A percentile compares a stretch with the other conserved stretches of the same genome.
Evolutionary conservation across 1,140 invertebrate species (phyloP).

Genomic region (Oncopeltus fasciatus): DNA sequence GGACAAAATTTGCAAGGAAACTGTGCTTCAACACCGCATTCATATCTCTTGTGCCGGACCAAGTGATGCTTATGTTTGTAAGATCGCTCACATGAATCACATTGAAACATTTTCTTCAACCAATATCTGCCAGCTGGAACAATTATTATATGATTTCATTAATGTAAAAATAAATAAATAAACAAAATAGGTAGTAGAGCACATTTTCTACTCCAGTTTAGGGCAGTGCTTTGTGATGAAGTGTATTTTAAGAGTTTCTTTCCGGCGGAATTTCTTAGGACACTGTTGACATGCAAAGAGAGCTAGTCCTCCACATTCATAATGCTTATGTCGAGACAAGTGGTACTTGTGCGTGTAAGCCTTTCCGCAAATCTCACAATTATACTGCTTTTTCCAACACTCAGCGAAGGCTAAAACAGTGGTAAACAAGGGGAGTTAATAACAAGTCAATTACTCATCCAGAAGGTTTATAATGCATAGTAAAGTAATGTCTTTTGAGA

Average conservation of each 20-base stretch:
- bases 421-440: not conserved
- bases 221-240: slow-evolving; percentile 23
- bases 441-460: not conserved
- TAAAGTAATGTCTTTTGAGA: slow-evolving; percentile 24
- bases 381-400: not conserved
- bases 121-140: slow-evolving; percentile 5
- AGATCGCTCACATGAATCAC: slow-evolving; percentile 21
- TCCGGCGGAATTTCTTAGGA: slow-evolving; percentile 21
- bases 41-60: slow-evolving; percentile 35
- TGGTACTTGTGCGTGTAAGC: slow-evolving; percentile 23
- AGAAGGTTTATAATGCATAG: not conserved
- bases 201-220: no score
- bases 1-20: slow-evolving; percentile 31
- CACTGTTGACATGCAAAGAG: slow-evolving; percentile 27
- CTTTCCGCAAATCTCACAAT: slow-evolving; percentile 28
- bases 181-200: no score
- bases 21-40: slow-evolving; percentile 42
- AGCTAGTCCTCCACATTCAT: not conserved
- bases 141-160: no score
- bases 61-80: slow-evolving; percentile 22
- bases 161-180: no score
- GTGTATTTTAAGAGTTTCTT: slow-evolving; percentile 21
- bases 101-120: not conserved
- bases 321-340: slow-evolving; percentile 26
- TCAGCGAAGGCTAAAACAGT: not conserved